Base-by-base conservation (phyloP, 1,140 invertebrate genomes). In the Ganaspis sp. region DNA sequence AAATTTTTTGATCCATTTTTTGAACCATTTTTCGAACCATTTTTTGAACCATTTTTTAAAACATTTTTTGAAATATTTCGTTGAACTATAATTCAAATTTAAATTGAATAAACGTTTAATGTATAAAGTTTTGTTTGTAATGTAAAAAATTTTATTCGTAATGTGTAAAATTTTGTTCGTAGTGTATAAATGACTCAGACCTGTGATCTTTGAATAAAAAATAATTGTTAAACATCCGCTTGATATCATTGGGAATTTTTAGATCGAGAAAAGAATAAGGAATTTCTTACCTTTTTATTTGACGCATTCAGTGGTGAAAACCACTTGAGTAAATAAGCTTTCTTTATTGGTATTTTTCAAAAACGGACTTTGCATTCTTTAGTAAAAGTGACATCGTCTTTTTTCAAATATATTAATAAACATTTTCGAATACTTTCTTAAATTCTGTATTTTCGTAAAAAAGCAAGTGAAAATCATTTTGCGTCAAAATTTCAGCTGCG, bases 261-360 rank as follows among this genome's bases (percentile, higher is more conserved):
- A 15, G 45, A 49, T 49, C 12, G n/a, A 15, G 42, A 45, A 4
- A 15, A 45, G 45, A 49, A 49, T 49, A 49, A n/a, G 45, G 8
- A 49, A 49, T 49, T 49, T 49, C 45, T 49, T 49, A 4, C 17
- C n/a, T 45, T 45, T n/a, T 45, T 17, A 49, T 49, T 49, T 49
- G n/a, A 49, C 45, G 45, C 45, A 49, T n/a, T 49, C 45, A 4
- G 45, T 49, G 17, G 17, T 0, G 1, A 6, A 49, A 49, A 49
- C n/a, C 45, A 49, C 45, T 49, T 49, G 45, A 49, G 45, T 49
- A 49, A 49, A 49, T 15, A 49, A 49, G 17, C 45, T 49, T 49
- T 49, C 45, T 17, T n/a, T 49, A 6, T 34, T 34, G 29, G 29
- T 34, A 34, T 34, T n/a, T 49, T 49, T 49, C n/a, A 49, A 49